Percentiles rank a stretch among this genome's conserved stretches.
Conservation (phyloP, 2,888 invertebrate genomes). For the Heliconius hortense region DNA sequence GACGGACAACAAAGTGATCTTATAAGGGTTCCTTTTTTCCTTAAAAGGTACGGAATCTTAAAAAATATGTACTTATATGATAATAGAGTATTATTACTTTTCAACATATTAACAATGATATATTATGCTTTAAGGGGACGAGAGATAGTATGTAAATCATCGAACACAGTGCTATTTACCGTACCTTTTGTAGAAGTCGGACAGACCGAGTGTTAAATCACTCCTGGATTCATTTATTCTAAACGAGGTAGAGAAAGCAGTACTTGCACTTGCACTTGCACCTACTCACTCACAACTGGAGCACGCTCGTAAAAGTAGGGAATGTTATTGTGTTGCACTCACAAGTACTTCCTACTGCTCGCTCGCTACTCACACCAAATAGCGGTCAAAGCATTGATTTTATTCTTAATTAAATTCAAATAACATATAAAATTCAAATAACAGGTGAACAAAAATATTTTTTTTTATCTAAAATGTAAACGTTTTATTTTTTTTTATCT, state of each 20-base stretch:
- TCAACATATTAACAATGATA: too few species aligned
- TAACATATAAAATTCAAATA: not conserved
- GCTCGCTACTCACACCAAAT: not conserved
- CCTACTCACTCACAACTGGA: not conserved
- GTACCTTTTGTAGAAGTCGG: too few species aligned
- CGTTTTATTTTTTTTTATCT: too few species aligned
- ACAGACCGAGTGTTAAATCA: not conserved
- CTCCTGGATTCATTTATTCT: not conserved
- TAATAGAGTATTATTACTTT: too few species aligned
- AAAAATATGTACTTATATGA: too few species aligned
- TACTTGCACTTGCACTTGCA: not conserved
- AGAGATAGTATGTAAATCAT: too few species aligned
- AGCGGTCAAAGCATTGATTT: not conserved
- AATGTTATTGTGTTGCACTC: constrained; percentile 1
- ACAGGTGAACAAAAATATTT: too few species aligned
- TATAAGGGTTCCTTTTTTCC: too few species aligned
- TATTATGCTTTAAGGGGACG: not conserved
- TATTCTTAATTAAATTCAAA: not conserved
- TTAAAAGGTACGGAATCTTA: too few species aligned
- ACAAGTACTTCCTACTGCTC: not conserved
- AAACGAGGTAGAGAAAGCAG: not conserved
- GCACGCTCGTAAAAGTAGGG: not conserved
- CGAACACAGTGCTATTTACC: too few species aligned
- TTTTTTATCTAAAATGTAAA: too few species aligned
- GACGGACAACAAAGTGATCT: too few species aligned